A percentile compares a stretch with the other conserved stretches of the same genome.
These are phyloP conservation scores for Etia nguti DNA, from an alignment of 2,113 vertebrate genomes.

Conservation along the genomic window DNA sequence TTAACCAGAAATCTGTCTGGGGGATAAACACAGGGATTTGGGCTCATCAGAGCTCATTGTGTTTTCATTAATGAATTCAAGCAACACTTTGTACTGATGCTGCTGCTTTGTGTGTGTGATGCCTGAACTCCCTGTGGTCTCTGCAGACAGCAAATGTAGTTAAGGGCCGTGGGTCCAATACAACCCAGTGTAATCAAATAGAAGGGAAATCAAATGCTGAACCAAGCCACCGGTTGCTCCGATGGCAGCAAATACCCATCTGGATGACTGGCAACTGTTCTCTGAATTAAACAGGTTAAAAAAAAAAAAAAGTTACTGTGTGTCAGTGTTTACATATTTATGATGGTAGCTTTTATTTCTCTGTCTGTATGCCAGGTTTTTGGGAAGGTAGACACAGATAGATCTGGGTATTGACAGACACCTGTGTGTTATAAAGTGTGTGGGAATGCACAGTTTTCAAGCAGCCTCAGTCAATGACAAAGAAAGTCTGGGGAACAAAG, in stretches of 20 bases:
- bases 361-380: neutral
- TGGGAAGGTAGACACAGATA: neutral
- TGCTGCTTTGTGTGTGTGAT: neutral
- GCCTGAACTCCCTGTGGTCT: conserved; percentile 5
- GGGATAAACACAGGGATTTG: conserved; percentile 31
- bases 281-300: neutral
- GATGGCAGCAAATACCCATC: neutral
- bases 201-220: conserved; percentile 8
- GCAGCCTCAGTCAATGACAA: neutral
- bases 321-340: neutral
- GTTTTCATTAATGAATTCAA: conserved; percentile 43
- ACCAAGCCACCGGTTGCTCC: neutral
- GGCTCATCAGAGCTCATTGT: conserved; percentile 36
- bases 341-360: neutral
- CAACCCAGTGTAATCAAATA: conserved; percentile 18
- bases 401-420: neutral
- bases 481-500: neutral
- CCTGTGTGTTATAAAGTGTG: neutral
- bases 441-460: neutral
- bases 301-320: neutral
- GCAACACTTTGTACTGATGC: conserved; percentile 19
- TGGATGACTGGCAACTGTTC: neutral
- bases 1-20: conserved; percentile 18
- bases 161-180: neutral
- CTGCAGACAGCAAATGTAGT: conserved; percentile 10